Evolutionary conservation across 2,888 invertebrate species (phyloP), one percentile per base, ranked within the genome.

Genomic region (Parelbella ahira): DNA sequence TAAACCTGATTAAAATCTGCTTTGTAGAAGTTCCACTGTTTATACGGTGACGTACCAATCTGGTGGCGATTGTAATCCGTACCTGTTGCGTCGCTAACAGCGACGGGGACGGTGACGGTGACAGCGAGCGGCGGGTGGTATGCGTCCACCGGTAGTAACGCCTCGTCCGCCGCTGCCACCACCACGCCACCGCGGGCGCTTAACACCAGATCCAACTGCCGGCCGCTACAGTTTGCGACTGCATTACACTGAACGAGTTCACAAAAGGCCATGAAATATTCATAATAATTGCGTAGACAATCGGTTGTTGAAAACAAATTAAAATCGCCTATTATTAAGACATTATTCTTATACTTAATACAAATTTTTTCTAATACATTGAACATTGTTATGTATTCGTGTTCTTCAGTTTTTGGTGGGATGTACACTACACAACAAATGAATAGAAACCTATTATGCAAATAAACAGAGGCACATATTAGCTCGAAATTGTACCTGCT

Each of bases 251-350:
- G 51, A 33, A 30, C 15, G 30, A 51, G 45, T 46, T 37, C 50
- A 38, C 53, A 51, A 25, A 24, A 51, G 2, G 46, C 25, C 11
- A 47, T n/a, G 37, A 51, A 53, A 43, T 45, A 53, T 37, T 48
- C 42, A 44, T 33, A 51, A 37, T 50, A 48, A 39, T 42, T 20
- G 8, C n/a, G 7, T 4, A 48, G 24, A 27, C 34, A 23, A 9
- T 7, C 8, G 15, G 12, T 5, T 10, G 39, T 15, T 3, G 48
- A 47, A 23, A 39, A 39, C 33, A 50, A 11, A 42, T 52, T 50
- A 33, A 45, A 43, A 34, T 50, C 47, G 4, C 49, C 47, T 9
- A 47, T 5, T 6, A 49, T n/a, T 20, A 20, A 4, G 0, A 20
- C 32, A 32, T 32, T 32, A 10, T 32, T 32, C 9, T 32, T 32